Base-by-base conservation (phyloP, 2,797 vertebrate species). In the Phataginus tricuspis region DNA sequence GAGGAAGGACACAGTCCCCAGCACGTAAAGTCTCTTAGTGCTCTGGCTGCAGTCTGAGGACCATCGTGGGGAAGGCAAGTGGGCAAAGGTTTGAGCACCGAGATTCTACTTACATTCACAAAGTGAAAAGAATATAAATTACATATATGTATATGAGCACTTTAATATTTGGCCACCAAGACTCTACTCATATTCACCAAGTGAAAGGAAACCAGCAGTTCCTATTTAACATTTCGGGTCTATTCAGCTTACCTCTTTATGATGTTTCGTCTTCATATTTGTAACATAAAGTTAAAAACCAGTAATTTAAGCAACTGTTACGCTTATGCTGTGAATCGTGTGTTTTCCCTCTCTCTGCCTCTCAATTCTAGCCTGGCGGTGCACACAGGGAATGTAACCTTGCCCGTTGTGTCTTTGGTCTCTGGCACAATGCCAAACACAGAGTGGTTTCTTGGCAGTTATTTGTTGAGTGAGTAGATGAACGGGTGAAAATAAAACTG, bases 361-460 rank as follows among this genome's bases (percentile, higher is more conserved):
- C 59, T 27, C 49, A 63, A 82, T 29, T 61, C n/a, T 3, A 55
- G 72, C 23, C 31, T 75, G 2, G 21, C 4, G 7, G 2, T 0
- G 14, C 15, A 4, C 10, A 2, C 4, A n/a, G 34, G 74, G 55
- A 72, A 23, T 16, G 63, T 83, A 79, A 89, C 92, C 87, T 74
- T 71, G 90, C 78, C 78, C 14, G 0, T 1, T 4, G 34, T 0
- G 0, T 59, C 88, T 94, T 74, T 57, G 78, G 87, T 94, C 78
- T 69, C 31, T 55, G 92, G 80, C 92, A 55, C n/a, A 1, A 4
- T 21, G 55, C 89, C 95, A 88, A 42, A 53, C 53, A 12, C 27
- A 53, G 92, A 72, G 61, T 77, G 91, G 55, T n/a, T 91, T 69
- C 78, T 21, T 89, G 94, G 95, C 61, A 88, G 91, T 16, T 78